Evolutionary conservation across 2,797 vertebrate species (phyloP), one percentile per base, ranked within the genome.

Genomic region (Tenualosa ilisha): DNA sequence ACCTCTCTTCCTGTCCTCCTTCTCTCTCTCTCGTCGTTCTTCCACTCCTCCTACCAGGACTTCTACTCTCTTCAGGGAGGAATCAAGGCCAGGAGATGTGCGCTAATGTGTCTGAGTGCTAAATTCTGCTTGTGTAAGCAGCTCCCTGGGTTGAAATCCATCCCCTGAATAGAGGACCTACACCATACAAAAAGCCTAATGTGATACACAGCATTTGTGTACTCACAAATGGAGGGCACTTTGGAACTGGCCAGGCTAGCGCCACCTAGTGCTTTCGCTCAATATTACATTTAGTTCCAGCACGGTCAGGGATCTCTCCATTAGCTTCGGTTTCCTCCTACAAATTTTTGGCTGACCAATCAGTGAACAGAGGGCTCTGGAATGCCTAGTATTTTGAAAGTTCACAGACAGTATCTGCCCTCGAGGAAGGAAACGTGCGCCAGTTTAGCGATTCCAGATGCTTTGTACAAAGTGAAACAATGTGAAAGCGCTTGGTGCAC

Each of bases 91-190:
- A 75, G 68, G 31, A 79, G 72, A 79, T 9, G 15, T 22, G 72
- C 17, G 22, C 72, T 79, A 79, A 79, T 79, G 37, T 79, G 72
- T 22, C 37, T 46, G 72, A 7, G 72, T 46, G 40, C 72, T 22
- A 20, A 46, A 17, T 22, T 13, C 72, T 79, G 72, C 72, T 79
- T 46, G 43, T 79, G 72, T 79, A 79, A 79, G 72, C 72, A 79
- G 22, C 72, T 79, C 37, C 6, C 72, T 43, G 72, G 72, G 72
- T 22, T 17, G 17, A 79, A 22, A 46, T 46, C 72, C 72, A 79
- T 22, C 72, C 40, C 20, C 72, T 46, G 40, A 22, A 79, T 46
- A 11, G 72, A 46, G 72, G 5, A 79, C 20, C 72, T 46, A 79
- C 72, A 46, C 72, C 37, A 2, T 5, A 46, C 20, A 17, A 79